phyloP scores from a whole-genome alignment of 2,113 vertebrate species.

The Sula dactylatra region DNA sequence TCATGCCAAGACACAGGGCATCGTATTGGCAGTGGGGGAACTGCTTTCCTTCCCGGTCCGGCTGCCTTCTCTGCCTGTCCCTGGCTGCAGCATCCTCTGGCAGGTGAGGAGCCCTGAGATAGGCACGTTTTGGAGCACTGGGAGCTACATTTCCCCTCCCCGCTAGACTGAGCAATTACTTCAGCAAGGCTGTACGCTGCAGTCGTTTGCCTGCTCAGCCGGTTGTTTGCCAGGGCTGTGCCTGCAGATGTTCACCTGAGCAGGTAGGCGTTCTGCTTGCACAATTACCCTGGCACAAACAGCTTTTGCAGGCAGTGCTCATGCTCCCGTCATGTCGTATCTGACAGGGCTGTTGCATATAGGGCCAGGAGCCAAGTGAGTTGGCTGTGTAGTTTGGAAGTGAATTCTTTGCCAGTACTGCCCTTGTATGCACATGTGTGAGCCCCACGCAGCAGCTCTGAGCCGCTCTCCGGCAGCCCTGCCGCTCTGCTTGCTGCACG shows the following conservation, averaged over 20 bases:
- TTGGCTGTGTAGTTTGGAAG: background rate
- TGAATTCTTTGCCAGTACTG: background rate
- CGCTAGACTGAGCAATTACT: background rate
- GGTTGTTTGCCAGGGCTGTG: background rate
- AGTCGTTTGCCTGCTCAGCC: background rate
- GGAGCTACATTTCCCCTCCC: background rate
- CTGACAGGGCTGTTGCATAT: background rate
- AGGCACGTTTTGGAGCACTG: rapidly evolving
- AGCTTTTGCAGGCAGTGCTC: background rate
- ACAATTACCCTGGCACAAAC: background rate
- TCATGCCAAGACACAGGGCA: background rate
- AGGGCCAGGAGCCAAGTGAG: background rate
- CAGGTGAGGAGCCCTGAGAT: rapidly evolving
- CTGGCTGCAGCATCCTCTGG: background rate
- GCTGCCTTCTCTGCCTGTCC: background rate
- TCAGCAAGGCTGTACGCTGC: background rate
- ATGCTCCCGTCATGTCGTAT: rapidly evolving
- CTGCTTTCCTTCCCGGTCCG: background rate
- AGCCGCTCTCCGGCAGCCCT: background rate
- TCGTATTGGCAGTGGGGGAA: background rate
- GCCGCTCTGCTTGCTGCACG: background rate
- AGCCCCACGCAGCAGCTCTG: background rate
- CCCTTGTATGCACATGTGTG: background rate
- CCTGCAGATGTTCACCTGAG: background rate
- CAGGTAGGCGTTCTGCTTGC: background rate